These are phyloP conservation scores for Mythimna vitellina DNA, from an alignment of 2,888 invertebrate species.

Conservation along the genomic window DNA sequence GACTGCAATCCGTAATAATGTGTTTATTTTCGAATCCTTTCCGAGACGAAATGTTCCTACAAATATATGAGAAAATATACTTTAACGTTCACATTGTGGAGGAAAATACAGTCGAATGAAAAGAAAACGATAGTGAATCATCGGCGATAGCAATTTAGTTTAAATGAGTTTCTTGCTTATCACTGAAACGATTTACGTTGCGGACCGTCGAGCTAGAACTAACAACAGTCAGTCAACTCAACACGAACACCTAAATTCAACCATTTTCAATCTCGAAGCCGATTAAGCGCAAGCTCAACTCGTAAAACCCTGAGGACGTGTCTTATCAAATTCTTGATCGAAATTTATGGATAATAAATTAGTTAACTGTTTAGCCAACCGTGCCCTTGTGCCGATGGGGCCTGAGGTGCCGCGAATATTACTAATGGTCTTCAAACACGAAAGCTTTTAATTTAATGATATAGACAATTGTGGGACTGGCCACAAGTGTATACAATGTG, in stretches of 20 bases:
- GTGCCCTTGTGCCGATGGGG: constrained; percentile 75
- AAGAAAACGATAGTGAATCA: constrained; percentile 27
- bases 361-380: constrained; percentile 78
- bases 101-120: constrained; percentile 19
- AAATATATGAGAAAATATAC: constrained; percentile 38
- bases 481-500: constrained; percentile 61
- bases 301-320: constrained; percentile 78
- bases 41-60: constrained; percentile 20
- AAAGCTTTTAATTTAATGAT: constrained; percentile 85
- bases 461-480: constrained; percentile 72
- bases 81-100: constrained; percentile 19
- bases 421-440: constrained; percentile 82
- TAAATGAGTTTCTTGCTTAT: constrained; percentile 44
- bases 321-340: constrained; percentile 82
- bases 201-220: constrained; percentile 36
- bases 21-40: constrained; percentile 64
- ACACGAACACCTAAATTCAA: constrained; percentile 63
- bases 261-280: constrained; percentile 59
- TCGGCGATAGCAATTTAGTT: constrained; percentile 19
- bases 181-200: constrained; percentile 26
- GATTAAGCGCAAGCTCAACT: constrained; percentile 71
- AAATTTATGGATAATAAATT: constrained; percentile 84
- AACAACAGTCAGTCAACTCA: constrained; percentile 42
- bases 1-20: constrained; percentile 83
- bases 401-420: constrained; percentile 79